phyloP scores from a whole-genome alignment of 2,113 vertebrate species.

The Eurystomus gularis region DNA sequence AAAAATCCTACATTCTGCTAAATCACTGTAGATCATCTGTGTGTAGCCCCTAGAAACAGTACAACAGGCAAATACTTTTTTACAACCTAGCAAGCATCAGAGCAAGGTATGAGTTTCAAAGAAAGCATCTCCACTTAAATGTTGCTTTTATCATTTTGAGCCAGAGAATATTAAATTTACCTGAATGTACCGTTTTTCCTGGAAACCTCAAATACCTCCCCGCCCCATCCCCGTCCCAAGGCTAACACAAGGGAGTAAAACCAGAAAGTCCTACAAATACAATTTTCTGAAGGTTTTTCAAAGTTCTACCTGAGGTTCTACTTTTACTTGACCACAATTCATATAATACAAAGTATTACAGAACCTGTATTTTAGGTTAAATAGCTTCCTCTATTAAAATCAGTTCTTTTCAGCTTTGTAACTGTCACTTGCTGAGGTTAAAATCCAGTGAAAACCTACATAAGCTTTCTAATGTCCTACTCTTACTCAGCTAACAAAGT shows the following conservation, averaged over 20 bases:
- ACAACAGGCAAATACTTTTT: neutral
- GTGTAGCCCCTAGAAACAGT: neutral
- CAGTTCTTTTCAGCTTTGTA: neutral
- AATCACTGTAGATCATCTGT: neutral
- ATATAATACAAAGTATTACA: neutral
- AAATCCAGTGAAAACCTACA: neutral
- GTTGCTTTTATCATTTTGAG: neutral
- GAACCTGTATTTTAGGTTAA: neutral
- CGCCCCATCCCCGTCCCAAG: neutral
- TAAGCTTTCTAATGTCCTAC: neutral
- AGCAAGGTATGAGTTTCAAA: neutral
- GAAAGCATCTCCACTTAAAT: neutral
- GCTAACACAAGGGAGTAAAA: neutral
- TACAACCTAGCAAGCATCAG: neutral
- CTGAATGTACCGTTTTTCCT: neutral
- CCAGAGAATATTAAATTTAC: neutral
- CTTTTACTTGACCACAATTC: neutral
- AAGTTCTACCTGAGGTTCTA: neutral
- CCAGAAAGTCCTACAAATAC: neutral
- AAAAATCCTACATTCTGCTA: neutral
- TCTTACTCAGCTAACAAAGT: neutral
- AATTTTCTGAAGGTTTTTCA: neutral
- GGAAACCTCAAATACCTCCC: fast-evolving
- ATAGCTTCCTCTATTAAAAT: neutral
- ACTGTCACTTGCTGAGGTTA: neutral